Conservation (phyloP, 2,113 vertebrate species). For the Piliocolobus tephrosceles region DNA sequence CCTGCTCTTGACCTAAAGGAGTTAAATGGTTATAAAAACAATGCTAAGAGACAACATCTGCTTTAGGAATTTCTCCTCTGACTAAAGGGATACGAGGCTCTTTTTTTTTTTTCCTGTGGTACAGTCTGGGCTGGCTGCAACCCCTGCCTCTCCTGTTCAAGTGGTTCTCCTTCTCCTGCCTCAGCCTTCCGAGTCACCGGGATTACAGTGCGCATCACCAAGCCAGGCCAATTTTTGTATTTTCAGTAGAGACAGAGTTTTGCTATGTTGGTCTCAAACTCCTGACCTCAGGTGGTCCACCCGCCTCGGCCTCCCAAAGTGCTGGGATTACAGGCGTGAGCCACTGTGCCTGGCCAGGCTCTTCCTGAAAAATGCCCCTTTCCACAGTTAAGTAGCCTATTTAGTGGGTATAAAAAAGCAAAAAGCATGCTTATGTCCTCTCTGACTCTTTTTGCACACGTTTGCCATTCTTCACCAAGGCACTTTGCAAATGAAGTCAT, state of each 20-base stretch:
- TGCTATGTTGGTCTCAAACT: not conserved
- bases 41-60: slow-evolving; percentile 59
- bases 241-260: not conserved
- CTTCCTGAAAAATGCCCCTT: not conserved
- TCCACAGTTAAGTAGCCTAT: not conserved
- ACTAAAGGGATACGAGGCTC: not conserved
- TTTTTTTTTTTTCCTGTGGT: no score
- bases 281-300: not conserved
- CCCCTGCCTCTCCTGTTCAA: not conserved
- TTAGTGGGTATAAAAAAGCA: not conserved
- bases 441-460: not conserved
- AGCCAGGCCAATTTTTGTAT: not conserved
- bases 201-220: not conserved
- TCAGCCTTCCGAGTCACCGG: not conserved
- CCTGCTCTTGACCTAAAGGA: slow-evolving; percentile 29
- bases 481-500: not conserved
- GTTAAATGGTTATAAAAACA: slow-evolving; percentile 54
- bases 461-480: slow-evolving; percentile 3
- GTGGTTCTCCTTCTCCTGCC: no score
- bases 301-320: not conserved
- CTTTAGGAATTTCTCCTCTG: not conserved
- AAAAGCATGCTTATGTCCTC: no score
- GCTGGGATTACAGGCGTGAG: not conserved
- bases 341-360: not conserved
- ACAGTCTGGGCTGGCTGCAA: not conserved